Evolutionary conservation across 2,888 invertebrate species (phyloP), one percentile per base, ranked within the genome.

Genomic region (Drosophila lacicola): DNA sequence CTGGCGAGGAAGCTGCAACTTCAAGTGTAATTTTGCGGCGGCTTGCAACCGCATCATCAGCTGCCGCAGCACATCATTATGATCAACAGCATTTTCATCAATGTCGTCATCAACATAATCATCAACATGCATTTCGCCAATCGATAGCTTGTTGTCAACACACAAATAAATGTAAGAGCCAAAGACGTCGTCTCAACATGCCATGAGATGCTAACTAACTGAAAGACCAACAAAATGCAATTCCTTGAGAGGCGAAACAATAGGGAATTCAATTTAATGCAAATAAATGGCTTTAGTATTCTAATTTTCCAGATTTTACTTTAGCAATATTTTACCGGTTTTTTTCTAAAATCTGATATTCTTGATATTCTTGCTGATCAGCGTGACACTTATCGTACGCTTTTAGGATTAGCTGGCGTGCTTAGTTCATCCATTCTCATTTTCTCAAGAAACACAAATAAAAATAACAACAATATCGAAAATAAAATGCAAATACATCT

Each of bases 41-140:
- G 51, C 57, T 64, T 65, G 71, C 51, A 71, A 47, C 74, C 51
- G 63, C 62, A 69, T 82, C 65, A 65, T 55, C 69, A 54, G 41
- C 70, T 29, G 8, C 29, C 8, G 29, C 29, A 29, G 29, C 29
- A 8, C 8, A 29, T 29, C 29, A 29, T 8, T 8, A 8, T 29
- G 2, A 54, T 41, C 37, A 46, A 19, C 36, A 42, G 14, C 49
- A 55, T 29, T 55, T 37, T 42, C 41, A 13, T 44, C 50, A 37
- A 17, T 60, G 44, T 37, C 49, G 46, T 49, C 60, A 62, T 56
- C 60, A 58, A 13, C 17, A 61, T 41, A 53, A 50, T 51, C 56
- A 61, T 54, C 54, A 41, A 10, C 42, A 19, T 33, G 34, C 17
- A 51, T n/a, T 58, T 51, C 36, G 17, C 29, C 60, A 64, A 64